A percentile compares a stretch with the other conserved stretches of the same genome.
Conservation (phyloP, 1,140 invertebrate species). For the Lepidurus couesii region DNA sequence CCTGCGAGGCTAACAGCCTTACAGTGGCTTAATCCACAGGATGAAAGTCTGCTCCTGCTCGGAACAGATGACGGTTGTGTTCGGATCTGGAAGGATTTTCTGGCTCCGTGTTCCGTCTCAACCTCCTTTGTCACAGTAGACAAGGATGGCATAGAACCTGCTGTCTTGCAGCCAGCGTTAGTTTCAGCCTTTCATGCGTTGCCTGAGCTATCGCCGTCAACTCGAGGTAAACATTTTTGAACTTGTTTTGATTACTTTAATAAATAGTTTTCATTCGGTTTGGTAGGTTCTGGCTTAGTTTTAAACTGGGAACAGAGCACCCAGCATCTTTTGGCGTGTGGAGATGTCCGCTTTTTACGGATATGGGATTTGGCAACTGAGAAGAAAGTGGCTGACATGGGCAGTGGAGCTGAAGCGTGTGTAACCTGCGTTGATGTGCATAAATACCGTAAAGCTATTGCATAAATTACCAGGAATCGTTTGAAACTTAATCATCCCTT, state of each 20-base stretch:
- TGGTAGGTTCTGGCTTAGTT: constrained; percentile 55
- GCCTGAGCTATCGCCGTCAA: constrained; percentile 55
- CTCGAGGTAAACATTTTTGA: constrained; percentile 40
- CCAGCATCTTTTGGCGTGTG: constrained; percentile 58
- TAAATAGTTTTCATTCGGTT: background rate
- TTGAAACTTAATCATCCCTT: background rate
- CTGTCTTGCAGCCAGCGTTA: constrained; percentile 45
- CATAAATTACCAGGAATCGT: background rate
- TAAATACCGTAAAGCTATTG: background rate
- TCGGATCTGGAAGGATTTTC: constrained; percentile 54
- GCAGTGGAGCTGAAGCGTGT: constrained; percentile 68
- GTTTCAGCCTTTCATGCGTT: constrained; percentile 78
- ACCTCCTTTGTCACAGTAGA: constrained; percentile 25
- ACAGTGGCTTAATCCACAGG: constrained; percentile 84
- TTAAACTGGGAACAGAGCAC: constrained; percentile 73
- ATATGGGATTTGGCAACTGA: constrained; percentile 84
- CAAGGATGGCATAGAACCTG: background rate
- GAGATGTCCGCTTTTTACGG: constrained; percentile 63
- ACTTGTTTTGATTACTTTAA: too few relatives aligned
- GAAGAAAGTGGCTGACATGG: constrained; percentile 68
- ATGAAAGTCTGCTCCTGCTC: constrained; percentile 63
- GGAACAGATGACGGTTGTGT: constrained; percentile 71
- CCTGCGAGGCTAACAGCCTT: constrained; percentile 65
- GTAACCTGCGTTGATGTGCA: constrained; percentile 52
- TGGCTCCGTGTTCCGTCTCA: background rate